These are phyloP conservation scores for Tenthredo distinguenda DNA, from an alignment of 2,888 invertebrate genomes.

Conservation along the genomic window DNA sequence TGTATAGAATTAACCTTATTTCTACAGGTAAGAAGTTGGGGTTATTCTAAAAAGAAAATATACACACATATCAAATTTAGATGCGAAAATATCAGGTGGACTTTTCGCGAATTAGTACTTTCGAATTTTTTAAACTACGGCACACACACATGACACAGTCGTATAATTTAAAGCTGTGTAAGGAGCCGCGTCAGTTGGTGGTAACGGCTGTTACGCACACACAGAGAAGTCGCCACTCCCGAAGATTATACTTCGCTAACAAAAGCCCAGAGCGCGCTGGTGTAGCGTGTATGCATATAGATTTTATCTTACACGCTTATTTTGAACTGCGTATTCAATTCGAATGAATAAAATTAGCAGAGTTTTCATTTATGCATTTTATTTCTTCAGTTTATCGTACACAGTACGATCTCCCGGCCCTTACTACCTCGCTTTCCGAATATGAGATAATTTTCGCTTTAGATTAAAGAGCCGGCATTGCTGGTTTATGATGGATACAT, in stretches of 20 bases:
- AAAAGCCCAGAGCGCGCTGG: constrained; percentile 36
- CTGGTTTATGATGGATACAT: neutral
- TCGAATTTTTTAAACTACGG: neutral
- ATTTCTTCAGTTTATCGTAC: neutral
- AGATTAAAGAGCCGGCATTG: neutral
- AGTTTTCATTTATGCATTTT: neutral
- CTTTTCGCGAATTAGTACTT: neutral
- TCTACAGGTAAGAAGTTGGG: neutral
- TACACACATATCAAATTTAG: neutral
- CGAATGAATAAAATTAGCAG: neutral
- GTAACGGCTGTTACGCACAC: constrained; percentile 29
- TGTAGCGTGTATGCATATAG: neutral
- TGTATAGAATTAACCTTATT: neutral
- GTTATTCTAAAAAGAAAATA: neutral
- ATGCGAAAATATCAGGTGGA: neutral
- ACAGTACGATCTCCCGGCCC: neutral
- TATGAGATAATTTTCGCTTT: neutral
- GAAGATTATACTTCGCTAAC: constrained; percentile 10
- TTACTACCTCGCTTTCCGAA: neutral
- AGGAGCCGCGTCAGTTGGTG: neutral
- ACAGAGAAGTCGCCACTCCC: constrained; percentile 40
- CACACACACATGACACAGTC: neutral
- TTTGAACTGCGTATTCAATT: neutral
- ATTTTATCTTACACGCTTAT: neutral
- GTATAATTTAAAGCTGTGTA: neutral